Conservation (phyloP, 2,888 invertebrate species). For the Acanthosoma haemorrhoidale region DNA sequence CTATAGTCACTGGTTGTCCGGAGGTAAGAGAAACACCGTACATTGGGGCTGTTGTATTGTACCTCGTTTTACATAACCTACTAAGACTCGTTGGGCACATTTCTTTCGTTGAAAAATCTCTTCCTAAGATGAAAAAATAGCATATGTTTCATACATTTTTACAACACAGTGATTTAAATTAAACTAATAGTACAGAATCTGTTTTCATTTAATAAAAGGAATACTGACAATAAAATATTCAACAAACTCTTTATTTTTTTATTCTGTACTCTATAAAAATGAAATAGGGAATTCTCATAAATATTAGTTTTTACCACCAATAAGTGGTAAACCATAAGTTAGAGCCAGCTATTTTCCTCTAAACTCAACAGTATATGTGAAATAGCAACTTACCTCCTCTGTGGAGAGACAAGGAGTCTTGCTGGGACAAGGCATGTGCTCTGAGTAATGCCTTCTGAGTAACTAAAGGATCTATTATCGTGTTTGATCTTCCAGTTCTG, state of each 20-base stretch:
- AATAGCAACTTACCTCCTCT: slow-evolving; percentile 41
- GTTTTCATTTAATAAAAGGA: too few species aligned
- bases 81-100: slow-evolving; percentile 61
- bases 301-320: too few species aligned
- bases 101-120: slow-evolving; percentile 47
- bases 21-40: slow-evolving; percentile 90
- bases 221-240: too few species aligned
- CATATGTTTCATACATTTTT: too few species aligned
- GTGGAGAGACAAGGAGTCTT: slow-evolving; percentile 36
- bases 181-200: too few species aligned
- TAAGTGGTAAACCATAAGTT: too few species aligned
- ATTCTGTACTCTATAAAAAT: too few species aligned
- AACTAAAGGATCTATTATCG: slow-evolving; percentile 65
- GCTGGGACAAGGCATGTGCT: slow-evolving; percentile 56
- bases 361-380: too few species aligned
- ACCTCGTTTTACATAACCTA: slow-evolving; percentile 78
- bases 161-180: too few species aligned
- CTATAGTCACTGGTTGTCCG: slow-evolving; percentile 87
- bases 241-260: too few species aligned
- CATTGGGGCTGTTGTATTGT: slow-evolving; percentile 91
- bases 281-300: too few species aligned
- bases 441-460: slow-evolving; percentile 66
- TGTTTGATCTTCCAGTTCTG: slow-evolving; percentile 60
- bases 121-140: slow-evolving; percentile 43
- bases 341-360: too few species aligned